These are phyloP conservation scores for Andrena chrysosceles DNA, from an alignment of 2,888 invertebrate species.

Conservation along the genomic window DNA sequence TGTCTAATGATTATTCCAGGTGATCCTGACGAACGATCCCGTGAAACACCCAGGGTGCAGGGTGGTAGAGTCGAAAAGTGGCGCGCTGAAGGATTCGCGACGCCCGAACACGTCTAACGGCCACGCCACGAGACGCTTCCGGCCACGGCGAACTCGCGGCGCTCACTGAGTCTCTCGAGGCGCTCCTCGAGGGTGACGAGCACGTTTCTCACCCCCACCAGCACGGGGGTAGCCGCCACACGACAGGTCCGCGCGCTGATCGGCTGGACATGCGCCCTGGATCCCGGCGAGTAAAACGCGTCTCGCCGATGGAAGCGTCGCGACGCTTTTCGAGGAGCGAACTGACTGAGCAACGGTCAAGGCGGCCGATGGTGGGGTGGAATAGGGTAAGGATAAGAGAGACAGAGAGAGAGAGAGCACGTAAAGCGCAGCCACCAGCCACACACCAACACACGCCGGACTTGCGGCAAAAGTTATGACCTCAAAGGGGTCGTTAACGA, in stretches of 20 bases:
- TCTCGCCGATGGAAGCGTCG: constrained; percentile 43
- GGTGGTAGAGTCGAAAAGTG: not conserved
- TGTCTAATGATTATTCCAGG: too few relatives aligned
- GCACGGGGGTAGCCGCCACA: constrained; percentile 34
- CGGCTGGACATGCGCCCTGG: constrained; percentile 61
- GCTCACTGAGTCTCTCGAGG: constrained; percentile 79
- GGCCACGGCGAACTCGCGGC: constrained; percentile 79
- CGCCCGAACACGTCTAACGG: constrained; percentile 7
- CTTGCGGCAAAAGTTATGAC: constrained; percentile 79
- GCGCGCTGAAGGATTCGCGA: not conserved
- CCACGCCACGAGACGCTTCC: constrained; percentile 62
- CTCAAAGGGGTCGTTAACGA: constrained; percentile 83
- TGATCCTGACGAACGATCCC: not conserved
- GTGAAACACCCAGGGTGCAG: not conserved
- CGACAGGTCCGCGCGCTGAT: constrained; percentile 68
- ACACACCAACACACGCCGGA: constrained; percentile 50
- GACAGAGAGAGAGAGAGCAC: constrained; percentile 28
- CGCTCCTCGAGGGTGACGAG: constrained; percentile 73
- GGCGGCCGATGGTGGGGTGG: constrained; percentile 31
- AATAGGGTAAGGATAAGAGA: constrained; percentile 22
- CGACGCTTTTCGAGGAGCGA: constrained; percentile 62
- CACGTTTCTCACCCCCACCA: constrained; percentile 79
- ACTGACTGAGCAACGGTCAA: constrained; percentile 65
- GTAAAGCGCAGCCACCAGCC: constrained; percentile 53
- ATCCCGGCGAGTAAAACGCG: constrained; percentile 47